phyloP scores from a whole-genome alignment of 1,140 invertebrate species.

The Reticulitermes speratus region DNA sequence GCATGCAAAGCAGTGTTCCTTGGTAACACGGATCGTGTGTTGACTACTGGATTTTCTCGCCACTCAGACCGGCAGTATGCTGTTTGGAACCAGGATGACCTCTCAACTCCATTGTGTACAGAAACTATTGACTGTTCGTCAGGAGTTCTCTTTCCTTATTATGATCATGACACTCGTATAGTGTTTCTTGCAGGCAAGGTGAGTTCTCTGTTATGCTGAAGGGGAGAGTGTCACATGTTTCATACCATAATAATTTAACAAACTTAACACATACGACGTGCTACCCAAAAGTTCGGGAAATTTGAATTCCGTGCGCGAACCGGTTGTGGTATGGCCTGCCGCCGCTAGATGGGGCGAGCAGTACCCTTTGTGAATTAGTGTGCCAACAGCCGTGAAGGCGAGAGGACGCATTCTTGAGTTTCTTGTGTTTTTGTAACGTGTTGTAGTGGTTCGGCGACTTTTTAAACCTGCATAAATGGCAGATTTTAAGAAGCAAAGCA shows the following conservation, averaged over 20 bases:
- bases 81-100: slow-evolving; percentile 82
- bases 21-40: slow-evolving; percentile 68
- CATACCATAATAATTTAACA: not conserved
- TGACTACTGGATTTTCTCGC: slow-evolving; percentile 89
- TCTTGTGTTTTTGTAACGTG: too few species aligned
- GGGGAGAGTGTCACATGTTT: not conserved
- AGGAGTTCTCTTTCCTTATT: slow-evolving; percentile 90
- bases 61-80: slow-evolving; percentile 87
- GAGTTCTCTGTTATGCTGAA: slow-evolving; percentile 35
- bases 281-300: too few species aligned
- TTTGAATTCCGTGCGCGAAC: not conserved
- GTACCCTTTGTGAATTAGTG: too few species aligned
- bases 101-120: slow-evolving; percentile 70
- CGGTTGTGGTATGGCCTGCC: not conserved
- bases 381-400: too few species aligned
- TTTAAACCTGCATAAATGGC: too few species aligned
- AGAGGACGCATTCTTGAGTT: too few species aligned
- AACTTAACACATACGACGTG: not conserved
- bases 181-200: slow-evolving; percentile 81
- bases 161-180: slow-evolving; percentile 89
- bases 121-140: slow-evolving; percentile 90
- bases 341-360: not conserved
- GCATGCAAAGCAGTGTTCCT: slow-evolving; percentile 88
- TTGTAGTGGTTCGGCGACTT: too few species aligned
- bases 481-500: too few species aligned